Evolutionary conservation across 2,113 vertebrate genomes (phyloP).

Genomic region (Erpornis zantholeuca): DNA sequence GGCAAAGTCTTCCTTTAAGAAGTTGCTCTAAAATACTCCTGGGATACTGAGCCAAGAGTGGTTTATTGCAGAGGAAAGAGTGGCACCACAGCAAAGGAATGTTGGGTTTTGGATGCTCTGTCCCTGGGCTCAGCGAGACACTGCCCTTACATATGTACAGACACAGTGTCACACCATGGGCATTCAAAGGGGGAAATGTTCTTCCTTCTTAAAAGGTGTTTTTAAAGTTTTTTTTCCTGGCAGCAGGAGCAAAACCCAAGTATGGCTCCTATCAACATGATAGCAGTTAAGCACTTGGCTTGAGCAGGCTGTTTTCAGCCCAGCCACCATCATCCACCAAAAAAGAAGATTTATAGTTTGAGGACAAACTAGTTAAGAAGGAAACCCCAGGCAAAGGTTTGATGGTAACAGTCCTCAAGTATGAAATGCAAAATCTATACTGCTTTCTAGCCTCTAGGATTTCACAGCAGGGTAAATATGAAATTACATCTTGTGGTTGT

Average conservation of each 20-base stretch:
- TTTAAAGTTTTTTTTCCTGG: neutral
- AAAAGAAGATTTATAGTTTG: neutral
- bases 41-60: neutral
- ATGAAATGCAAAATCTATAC: neutral
- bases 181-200: neutral
- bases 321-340: neutral
- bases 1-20: neutral
- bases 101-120: neutral
- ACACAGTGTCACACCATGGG: neutral
- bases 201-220: neutral
- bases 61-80: neutral
- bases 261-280: neutral
- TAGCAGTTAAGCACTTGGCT: neutral
- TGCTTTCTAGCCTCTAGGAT: neutral
- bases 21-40: neutral
- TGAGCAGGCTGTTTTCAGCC: neutral
- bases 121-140: neutral
- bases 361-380: neutral
- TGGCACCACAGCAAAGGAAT: neutral
- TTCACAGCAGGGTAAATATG: neutral
- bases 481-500: neutral
- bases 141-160: fast-evolving
- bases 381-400: neutral
- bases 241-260: neutral
- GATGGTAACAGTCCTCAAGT: neutral